Evolutionary conservation across 2,888 invertebrate genomes (phyloP).

Genomic region (Plemyria rubiginata): DNA sequence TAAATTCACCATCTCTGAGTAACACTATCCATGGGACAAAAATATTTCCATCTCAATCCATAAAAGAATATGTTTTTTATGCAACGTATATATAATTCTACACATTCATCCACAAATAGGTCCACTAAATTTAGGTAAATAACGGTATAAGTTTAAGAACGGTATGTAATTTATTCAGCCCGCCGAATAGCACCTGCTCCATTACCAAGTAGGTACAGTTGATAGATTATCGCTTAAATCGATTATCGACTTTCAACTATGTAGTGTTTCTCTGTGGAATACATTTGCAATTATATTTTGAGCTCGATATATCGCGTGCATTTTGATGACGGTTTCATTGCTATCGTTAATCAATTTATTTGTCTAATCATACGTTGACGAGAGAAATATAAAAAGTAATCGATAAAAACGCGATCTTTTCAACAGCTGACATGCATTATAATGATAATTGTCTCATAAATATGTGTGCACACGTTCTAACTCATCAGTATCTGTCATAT

Average conservation of each 20-base stretch:
- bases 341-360: conserved; percentile 32
- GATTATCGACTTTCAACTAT: conserved; percentile 53
- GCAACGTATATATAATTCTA: too few relatives aligned
- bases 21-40: too few relatives aligned
- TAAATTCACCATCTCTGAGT: too few relatives aligned
- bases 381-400: conserved; percentile 14
- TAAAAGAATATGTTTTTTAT: too few relatives aligned
- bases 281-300: conserved; percentile 43
- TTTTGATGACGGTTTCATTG: conserved; percentile 26
- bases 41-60: too few relatives aligned
- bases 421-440: conserved; percentile 22
- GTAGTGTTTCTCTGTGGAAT: conserved; percentile 36
- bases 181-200: conserved; percentile 28
- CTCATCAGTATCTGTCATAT: conserved; percentile 15
- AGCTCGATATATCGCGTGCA: conserved; percentile 43
- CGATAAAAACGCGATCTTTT: conserved; percentile 22
- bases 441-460: conserved; percentile 11
- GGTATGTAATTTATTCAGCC: conserved; percentile 10
- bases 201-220: conserved; percentile 37
- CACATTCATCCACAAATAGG: too few relatives aligned
- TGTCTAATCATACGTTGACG: conserved; percentile 33
- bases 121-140: not conserved
- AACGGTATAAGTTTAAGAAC: conserved; percentile 3
- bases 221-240: conserved; percentile 49
- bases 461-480: conserved; percentile 7